Evolutionary conservation across 2,888 invertebrate genomes (phyloP).

Genomic region (Craniophora ligustri): DNA sequence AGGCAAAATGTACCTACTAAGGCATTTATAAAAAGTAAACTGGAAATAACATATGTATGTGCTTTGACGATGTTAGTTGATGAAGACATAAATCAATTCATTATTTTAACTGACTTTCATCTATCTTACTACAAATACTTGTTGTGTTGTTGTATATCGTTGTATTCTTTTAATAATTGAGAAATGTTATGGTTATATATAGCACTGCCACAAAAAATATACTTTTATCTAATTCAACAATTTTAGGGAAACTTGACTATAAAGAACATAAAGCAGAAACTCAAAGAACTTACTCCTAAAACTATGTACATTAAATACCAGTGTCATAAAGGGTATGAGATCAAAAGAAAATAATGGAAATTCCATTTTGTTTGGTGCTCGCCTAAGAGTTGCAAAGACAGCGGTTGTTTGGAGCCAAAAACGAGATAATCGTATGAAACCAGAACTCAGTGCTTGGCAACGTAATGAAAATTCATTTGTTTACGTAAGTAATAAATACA

Average conservation of each 20-base stretch:
- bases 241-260: constrained; percentile 23
- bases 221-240: constrained; percentile 14
- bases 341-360: constrained; percentile 57
- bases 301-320: constrained; percentile 57
- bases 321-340: constrained; percentile 52
- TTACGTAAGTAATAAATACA: not conserved
- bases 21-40: too few species aligned
- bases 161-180: too few species aligned
- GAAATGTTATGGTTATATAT: not conserved
- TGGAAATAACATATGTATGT: constrained; percentile 18
- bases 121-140: too few species aligned
- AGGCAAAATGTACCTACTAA: too few species aligned
- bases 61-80: too few species aligned
- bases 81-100: constrained; percentile 24
- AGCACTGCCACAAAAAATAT: not conserved
- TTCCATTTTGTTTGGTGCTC: constrained; percentile 49
- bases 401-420: constrained; percentile 24
- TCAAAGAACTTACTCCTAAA: constrained; percentile 46
- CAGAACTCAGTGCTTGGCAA: constrained; percentile 3
- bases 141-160: too few species aligned
- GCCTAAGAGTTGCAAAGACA: constrained; percentile 26
- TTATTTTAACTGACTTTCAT: constrained; percentile 3
- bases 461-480: constrained; percentile 1
- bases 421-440: constrained; percentile 11
- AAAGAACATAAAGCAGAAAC: constrained; percentile 32